Conservation (phyloP, 2,113 vertebrate genomes). For the Melierax canorus region DNA sequence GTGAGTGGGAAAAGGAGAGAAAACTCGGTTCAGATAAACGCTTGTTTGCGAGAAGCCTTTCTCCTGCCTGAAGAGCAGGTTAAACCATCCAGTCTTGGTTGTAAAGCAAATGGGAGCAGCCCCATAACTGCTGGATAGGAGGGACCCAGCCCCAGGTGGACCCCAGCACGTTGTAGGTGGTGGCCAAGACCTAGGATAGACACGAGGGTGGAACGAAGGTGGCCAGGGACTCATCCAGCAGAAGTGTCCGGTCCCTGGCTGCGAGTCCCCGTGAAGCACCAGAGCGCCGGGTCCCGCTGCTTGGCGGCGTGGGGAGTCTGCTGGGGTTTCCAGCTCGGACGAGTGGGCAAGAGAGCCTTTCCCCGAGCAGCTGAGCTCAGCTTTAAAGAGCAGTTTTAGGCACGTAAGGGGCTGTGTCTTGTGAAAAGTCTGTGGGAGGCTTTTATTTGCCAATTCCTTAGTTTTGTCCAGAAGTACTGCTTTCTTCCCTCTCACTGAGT, state of each 20-base stretch:
- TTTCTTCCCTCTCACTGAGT: background rate
- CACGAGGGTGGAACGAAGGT: fast-evolving
- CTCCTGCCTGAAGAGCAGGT: background rate
- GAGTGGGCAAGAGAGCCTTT: background rate
- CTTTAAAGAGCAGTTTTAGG: background rate
- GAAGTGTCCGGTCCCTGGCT: background rate
- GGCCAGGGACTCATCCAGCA: background rate
- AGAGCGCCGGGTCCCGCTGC: fast-evolving
- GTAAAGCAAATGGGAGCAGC: background rate
- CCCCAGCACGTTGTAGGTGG: fast-evolving
- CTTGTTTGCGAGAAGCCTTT: background rate
- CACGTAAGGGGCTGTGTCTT: background rate
- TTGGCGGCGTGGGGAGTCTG: background rate
- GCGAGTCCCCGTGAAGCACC: background rate
- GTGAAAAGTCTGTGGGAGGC: constrained; percentile 19
- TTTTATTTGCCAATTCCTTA: background rate
- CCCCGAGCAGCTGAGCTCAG: background rate
- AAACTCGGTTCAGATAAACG: background rate
- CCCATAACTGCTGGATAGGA: background rate
- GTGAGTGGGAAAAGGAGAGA: background rate
- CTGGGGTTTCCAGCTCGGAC: background rate
- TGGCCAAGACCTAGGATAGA: background rate
- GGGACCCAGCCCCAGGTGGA: background rate
- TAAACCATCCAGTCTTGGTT: background rate
- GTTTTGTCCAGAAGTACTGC: background rate